Evolutionary conservation across 2,113 vertebrate genomes (phyloP).

Genomic region (Psophia crepitans): DNA sequence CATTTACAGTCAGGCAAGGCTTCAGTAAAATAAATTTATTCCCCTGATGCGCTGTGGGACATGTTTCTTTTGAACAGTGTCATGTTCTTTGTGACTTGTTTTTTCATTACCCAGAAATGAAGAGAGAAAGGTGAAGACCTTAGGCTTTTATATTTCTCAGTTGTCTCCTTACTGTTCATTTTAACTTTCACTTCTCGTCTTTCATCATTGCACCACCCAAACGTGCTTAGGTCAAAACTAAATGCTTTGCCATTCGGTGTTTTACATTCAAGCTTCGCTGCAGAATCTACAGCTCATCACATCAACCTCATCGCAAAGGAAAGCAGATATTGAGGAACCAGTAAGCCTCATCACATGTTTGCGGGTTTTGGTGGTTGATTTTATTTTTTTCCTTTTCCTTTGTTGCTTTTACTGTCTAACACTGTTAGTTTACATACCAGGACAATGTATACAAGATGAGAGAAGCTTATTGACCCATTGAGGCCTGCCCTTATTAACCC

Average conservation of each 20-base stretch:
- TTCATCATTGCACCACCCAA: conserved; percentile 33
- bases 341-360: background rate
- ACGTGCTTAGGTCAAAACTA: background rate
- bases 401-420: conserved; percentile 4
- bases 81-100: background rate
- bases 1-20: conserved; percentile 5
- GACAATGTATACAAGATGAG: background rate
- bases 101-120: background rate
- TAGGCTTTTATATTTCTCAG: conserved; percentile 26
- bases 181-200: conserved; percentile 39
- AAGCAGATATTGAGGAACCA: background rate
- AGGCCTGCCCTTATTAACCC: conserved; percentile 58
- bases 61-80: conserved; percentile 35
- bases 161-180: conserved; percentile 43
- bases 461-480: background rate
- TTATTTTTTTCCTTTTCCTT: background rate
- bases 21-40: conserved; percentile 39
- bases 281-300: background rate
- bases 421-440: background rate
- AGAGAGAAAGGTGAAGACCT: conserved; percentile 55
- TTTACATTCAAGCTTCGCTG: background rate
- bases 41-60: background rate
- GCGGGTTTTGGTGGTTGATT: too few relatives aligned
- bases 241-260: background rate
- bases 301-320: background rate